Evolutionary conservation across 2,888 invertebrate species (phyloP).

Genomic region (Coenonympha arcania): DNA sequence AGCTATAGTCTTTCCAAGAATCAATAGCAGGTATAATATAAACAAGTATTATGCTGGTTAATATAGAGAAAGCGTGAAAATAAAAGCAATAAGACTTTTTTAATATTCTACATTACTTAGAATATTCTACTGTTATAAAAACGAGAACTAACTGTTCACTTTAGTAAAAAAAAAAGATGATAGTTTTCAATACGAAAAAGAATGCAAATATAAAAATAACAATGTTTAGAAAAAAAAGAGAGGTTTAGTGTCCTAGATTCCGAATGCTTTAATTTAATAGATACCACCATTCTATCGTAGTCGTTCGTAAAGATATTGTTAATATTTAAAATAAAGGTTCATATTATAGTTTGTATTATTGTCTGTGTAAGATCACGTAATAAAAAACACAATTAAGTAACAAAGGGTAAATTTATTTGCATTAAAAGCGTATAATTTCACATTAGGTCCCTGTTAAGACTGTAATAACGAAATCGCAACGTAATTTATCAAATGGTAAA

Average conservation of each 20-base stretch:
- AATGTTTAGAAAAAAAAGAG: no score
- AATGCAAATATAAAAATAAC: no score
- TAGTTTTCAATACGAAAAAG: no score
- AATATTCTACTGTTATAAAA: no score
- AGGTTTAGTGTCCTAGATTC: no score
- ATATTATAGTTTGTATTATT: not conserved
- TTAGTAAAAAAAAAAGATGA: no score
- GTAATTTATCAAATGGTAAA: conserved; percentile 57
- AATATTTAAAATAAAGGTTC: not conserved
- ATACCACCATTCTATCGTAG: not conserved
- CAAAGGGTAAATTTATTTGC: not conserved
- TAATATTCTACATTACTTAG: no score
- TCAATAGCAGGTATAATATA: not conserved
- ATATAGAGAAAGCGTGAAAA: not conserved
- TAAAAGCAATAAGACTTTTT: no score
- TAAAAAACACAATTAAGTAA: not conserved
- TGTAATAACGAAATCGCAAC: conserved; percentile 53
- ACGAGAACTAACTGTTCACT: no score
- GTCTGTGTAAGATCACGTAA: not conserved
- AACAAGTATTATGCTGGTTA: not conserved
- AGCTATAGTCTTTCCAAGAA: not conserved
- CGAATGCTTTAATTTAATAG: no score
- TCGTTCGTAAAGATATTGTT: not conserved
- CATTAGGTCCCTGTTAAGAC: conserved; percentile 42
- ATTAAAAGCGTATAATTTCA: not conserved